Conservation (phyloP, 1,140 invertebrate species). For the Zaprionus inermis region DNA sequence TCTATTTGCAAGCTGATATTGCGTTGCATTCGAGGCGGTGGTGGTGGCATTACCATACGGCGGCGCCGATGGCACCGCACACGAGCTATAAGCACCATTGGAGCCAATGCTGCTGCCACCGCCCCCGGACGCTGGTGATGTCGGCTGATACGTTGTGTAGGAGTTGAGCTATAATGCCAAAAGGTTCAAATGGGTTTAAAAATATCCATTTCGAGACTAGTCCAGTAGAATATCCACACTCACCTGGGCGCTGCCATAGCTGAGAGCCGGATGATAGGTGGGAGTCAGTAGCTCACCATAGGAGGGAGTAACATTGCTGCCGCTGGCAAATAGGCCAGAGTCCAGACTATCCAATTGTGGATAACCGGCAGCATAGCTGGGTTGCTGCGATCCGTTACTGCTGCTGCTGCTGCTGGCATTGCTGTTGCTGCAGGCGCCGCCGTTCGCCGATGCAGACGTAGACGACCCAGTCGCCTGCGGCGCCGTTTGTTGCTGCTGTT, state of each 20-base stretch:
- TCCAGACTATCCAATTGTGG: slow-evolving; percentile 72
- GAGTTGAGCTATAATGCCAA: slow-evolving; percentile 50
- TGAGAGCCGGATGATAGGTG: slow-evolving; percentile 56
- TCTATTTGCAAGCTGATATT: slow-evolving; percentile 60
- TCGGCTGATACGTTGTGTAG: slow-evolving; percentile 57
- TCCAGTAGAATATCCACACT: slow-evolving; percentile 4
- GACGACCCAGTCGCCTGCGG: slow-evolving; percentile 20
- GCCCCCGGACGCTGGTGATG: slow-evolving; percentile 30
- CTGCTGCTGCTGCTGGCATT: not conserved
- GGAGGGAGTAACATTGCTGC: slow-evolving; percentile 66
- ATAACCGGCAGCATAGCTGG: slow-evolving; percentile 46
- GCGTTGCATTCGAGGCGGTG: slow-evolving; percentile 68
- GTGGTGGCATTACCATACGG: slow-evolving; percentile 77
- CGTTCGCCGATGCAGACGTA: slow-evolving; percentile 9
- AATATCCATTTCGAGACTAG: no score
- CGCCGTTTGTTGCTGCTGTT: slow-evolving; percentile 36
- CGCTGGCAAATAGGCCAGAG: slow-evolving; percentile 61
- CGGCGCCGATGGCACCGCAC: slow-evolving; percentile 75
- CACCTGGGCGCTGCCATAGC: slow-evolving; percentile 67
- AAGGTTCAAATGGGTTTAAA: not conserved
- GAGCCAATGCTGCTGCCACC: slow-evolving; percentile 7
- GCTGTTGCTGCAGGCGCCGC: not conserved
- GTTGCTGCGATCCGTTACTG: slow-evolving; percentile 9
- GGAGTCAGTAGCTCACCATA: slow-evolving; percentile 72
- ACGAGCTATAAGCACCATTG: slow-evolving; percentile 65